Evolutionary conservation across 1,140 invertebrate species (phyloP).

Genomic region (Branchinecta lynchi): DNA sequence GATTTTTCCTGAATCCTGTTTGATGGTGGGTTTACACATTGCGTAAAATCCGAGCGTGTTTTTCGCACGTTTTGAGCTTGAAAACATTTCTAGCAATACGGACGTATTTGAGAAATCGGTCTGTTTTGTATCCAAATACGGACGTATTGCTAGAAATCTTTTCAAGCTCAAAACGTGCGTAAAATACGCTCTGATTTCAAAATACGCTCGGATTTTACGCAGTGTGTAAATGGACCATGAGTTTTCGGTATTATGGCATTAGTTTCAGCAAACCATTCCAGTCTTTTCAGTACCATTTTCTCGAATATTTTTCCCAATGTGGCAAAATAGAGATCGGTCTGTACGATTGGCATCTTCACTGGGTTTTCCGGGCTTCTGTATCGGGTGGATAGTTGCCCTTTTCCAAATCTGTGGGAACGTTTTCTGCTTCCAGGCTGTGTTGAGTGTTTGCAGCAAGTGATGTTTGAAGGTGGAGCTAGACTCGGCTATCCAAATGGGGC

Average conservation of each 20-base stretch:
- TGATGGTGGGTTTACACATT: too few species aligned
- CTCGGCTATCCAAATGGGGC: not conserved
- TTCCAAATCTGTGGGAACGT: not conserved
- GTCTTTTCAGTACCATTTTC: not conserved
- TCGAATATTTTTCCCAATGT: not conserved
- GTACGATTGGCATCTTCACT: not conserved
- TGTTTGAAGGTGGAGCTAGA: too few species aligned
- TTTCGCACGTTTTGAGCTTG: too few species aligned
- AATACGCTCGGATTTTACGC: too few species aligned
- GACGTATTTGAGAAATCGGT: too few species aligned
- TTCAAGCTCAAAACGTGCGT: too few species aligned
- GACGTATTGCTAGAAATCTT: too few species aligned
- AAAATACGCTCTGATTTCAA: too few species aligned
- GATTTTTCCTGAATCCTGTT: not conserved
- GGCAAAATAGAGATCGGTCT: not conserved
- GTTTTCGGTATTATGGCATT: not conserved
- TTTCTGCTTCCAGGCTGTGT: not conserved
- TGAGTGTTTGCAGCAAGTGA: not conserved
- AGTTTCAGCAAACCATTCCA: slow-evolving; percentile 1
- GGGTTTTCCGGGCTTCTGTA: not conserved
- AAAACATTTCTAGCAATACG: too few species aligned
- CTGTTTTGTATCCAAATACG: too few species aligned
- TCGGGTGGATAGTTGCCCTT: not conserved
- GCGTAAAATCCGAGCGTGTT: too few species aligned
- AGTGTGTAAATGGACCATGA: too few species aligned